These are phyloP conservation scores for Zaprionus inermis DNA, from an alignment of 1,140 invertebrate genomes.

Conservation along the genomic window DNA sequence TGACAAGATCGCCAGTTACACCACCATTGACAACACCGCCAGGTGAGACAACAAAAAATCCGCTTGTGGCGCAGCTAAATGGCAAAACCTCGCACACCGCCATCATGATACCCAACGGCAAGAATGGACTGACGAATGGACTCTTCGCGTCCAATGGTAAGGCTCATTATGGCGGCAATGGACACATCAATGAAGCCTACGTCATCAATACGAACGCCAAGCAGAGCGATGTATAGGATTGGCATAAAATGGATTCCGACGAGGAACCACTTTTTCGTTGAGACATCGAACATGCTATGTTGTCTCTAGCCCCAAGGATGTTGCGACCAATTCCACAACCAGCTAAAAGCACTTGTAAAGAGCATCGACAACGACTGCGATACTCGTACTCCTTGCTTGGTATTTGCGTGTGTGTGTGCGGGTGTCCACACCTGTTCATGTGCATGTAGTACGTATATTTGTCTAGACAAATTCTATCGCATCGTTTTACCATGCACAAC, in stretches of 20 bases:
- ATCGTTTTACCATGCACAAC: constrained; percentile 7
- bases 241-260: constrained; percentile 79
- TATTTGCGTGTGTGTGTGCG: background rate
- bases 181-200: constrained; percentile 83
- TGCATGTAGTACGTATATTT: constrained; percentile 2
- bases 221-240: constrained; percentile 84
- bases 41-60: constrained; percentile 83
- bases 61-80: constrained; percentile 79
- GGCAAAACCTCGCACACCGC: constrained; percentile 73
- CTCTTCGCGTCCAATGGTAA: constrained; percentile 66
- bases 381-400: background rate
- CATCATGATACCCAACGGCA: constrained; percentile 80
- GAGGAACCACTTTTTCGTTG: constrained; percentile 60
- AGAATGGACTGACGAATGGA: constrained; percentile 58
- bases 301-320: background rate
- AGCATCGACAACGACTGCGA: background rate
- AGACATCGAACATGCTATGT: constrained; percentile 2
- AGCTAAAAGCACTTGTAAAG: background rate
- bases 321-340: constrained; percentile 10
- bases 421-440: too few species aligned
- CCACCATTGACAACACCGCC: constrained; percentile 84
- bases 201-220: constrained; percentile 84
- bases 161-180: constrained; percentile 55
- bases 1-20: constrained; percentile 83
- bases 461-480: constrained; percentile 2